Percentiles rank a stretch among this genome's conserved stretches.
These are phyloP conservation scores for Pantherophis alleghaniensis DNA, from an alignment of 2,797 vertebrate species.

Conservation along the genomic window DNA sequence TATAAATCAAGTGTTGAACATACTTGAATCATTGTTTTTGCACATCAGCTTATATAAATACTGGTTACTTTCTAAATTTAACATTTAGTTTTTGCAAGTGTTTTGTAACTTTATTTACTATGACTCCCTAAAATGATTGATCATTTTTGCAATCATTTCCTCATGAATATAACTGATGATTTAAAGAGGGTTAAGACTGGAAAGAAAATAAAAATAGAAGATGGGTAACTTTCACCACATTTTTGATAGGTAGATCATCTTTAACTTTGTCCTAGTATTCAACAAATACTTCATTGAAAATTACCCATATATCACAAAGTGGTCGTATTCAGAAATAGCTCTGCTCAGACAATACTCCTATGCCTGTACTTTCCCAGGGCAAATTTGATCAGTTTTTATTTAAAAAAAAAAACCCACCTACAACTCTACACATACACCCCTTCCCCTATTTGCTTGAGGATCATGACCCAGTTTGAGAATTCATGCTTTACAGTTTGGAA, in stretches of 20 bases:
- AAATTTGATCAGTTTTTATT: neutral
- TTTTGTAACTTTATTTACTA: neutral
- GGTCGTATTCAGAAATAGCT: neutral
- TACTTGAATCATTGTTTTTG: conserved; percentile 9
- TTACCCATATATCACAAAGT: neutral
- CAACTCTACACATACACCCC: neutral
- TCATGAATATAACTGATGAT: neutral
- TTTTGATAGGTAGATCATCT: neutral
- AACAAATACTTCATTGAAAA: neutral
- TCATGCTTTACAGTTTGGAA: neutral
- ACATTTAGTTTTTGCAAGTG: neutral
- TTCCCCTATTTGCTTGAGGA: neutral
- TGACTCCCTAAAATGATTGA: neutral
- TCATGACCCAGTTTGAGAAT: neutral
- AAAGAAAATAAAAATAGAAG: neutral
- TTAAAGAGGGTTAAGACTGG: neutral
- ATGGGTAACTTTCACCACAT: neutral
- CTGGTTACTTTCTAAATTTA: neutral
- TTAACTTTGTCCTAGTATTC: neutral
- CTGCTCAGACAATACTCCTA: neutral
- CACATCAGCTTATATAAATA: neutral
- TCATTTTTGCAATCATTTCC: neutral
- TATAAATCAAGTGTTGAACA: conserved; percentile 57
- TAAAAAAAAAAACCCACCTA: neutral
- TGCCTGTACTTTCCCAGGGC: neutral